Evolutionary conservation across 2,888 invertebrate species (phyloP).

Genomic region (Branchellion lobata): DNA sequence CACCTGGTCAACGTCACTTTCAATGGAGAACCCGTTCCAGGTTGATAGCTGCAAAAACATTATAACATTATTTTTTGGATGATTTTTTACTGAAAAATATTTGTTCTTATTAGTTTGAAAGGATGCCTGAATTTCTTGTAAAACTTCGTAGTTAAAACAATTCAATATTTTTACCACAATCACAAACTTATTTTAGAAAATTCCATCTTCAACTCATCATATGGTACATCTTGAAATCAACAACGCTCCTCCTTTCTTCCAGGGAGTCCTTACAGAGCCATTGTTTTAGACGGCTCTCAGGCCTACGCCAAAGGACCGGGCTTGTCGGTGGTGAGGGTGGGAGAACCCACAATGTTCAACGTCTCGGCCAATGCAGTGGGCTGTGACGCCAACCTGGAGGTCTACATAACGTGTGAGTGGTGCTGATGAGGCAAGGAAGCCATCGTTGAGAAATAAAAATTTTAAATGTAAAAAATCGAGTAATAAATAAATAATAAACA

Average conservation of each 20-base stretch:
- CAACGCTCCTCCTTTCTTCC: no score
- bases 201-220: no score
- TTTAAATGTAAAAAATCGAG: neutral
- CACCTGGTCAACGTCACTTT: conserved; percentile 91
- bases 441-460: neutral
- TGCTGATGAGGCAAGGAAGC: no score
- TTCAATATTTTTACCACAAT: no score
- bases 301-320: conserved; percentile 60
- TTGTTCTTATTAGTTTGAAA: neutral
- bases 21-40: conserved; percentile 85
- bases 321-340: conserved; percentile 62
- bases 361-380: conserved; percentile 63
- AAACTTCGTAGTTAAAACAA: no score
- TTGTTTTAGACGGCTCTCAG: conserved; percentile 54
- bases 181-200: no score
- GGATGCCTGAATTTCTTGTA: no score
- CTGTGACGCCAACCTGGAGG: conserved; percentile 64
- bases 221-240: no score
- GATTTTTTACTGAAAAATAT: neutral
- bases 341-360: conserved; percentile 62
- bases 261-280: conserved; percentile 56
- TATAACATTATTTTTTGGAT: neutral
- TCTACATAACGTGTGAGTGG: conserved; percentile 65
- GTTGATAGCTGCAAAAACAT: conserved; percentile 59
- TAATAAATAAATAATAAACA: neutral